Base-by-base conservation (phyloP, 2,797 vertebrate genomes). In the Sebastes vulpes region DNA sequence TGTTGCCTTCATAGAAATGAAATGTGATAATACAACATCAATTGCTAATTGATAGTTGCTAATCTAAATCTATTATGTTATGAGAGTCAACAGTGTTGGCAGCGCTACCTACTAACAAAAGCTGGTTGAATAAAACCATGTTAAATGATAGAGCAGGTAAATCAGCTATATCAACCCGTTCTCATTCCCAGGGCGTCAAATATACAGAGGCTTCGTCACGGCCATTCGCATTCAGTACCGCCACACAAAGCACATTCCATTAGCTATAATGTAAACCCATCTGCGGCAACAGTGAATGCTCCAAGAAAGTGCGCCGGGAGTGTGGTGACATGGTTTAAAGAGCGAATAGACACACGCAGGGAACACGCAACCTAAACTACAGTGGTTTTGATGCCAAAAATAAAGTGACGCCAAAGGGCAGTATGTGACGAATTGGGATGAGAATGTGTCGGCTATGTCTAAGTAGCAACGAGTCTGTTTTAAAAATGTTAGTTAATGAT, bases 1-100 rank as follows among this genome's bases (percentile, higher is more conserved):
- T 57, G 6, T 42, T 46, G 31, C 14, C 23, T 65, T 54, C 21
- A 31, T 3, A 31, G 38, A 23, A 53, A 73, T 10, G n/a, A 42
- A 68, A 67, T 53, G 10, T 38, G 20, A 66, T 35, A 31, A 48
- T 38, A 48, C 7, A 48, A 66, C 12, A 48, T 42, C 10, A 66
- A 5, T 10, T 26, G 6, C 12, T 64, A 18, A 29, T 2, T 28
- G 18, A 78, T 23, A 54, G 2, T 25, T 63, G 31, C 21, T 26
- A 12, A 58, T 35, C 21, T 52, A 50, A 74, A 57, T 71, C 12
- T 7, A 20, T 61, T 18, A 48, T 59, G 53, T 56, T 26, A 2
- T 3, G 21, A 14, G 7, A 72, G 12, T 32, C 8, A 16, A 25
- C 26, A 16, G 42, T 10, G 29, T 2, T 42, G 42, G 20, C 21